Evolutionary conservation across 1,140 invertebrate genomes (phyloP).

Genomic region (Cotesia glomerata): DNA sequence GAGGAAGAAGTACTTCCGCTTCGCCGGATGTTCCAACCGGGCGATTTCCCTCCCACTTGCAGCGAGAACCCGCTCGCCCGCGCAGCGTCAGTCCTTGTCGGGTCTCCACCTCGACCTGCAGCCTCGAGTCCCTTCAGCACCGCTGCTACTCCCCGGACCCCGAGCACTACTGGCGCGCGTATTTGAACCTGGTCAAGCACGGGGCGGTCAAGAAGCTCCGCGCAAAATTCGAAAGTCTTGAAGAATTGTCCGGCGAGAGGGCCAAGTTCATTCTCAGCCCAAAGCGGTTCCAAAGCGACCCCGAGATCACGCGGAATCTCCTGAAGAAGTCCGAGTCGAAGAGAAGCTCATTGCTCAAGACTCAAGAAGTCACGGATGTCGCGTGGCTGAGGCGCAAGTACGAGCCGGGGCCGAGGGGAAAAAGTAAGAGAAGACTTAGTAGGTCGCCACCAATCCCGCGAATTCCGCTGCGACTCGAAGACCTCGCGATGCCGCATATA

Average conservation of each 20-base stretch:
- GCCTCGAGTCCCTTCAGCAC: constrained; percentile 69
- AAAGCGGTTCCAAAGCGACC: constrained; percentile 76
- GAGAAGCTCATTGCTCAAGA: constrained; percentile 51
- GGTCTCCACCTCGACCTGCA: constrained; percentile 62
- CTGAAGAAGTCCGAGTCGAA: constrained; percentile 58
- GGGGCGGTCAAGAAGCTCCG: constrained; percentile 78
- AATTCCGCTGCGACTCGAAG: constrained; percentile 69
- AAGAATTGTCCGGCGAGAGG: constrained; percentile 55
- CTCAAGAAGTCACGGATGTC: constrained; percentile 69
- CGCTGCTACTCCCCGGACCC: constrained; percentile 73
- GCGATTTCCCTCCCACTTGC: constrained; percentile 34
- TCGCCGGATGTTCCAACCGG: constrained; percentile 46
- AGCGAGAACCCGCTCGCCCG: constrained; percentile 50
- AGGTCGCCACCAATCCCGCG: constrained; percentile 68
- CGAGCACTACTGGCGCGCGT: constrained; percentile 73
- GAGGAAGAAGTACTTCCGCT: constrained; percentile 47
- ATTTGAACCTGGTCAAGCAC: constrained; percentile 72
- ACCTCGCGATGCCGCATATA: constrained; percentile 84
- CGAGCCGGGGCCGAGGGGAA: constrained; percentile 61
- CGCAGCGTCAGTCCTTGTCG: constrained; percentile 58
- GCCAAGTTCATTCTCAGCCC: constrained; percentile 51
- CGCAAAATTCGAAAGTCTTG: constrained; percentile 75
- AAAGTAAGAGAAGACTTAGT: constrained; percentile 62
- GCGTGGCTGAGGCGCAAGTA: constrained; percentile 68
- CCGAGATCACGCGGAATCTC: constrained; percentile 72